phyloP scores from a whole-genome alignment of 2,888 invertebrate species.

The Andrena flavipes region DNA sequence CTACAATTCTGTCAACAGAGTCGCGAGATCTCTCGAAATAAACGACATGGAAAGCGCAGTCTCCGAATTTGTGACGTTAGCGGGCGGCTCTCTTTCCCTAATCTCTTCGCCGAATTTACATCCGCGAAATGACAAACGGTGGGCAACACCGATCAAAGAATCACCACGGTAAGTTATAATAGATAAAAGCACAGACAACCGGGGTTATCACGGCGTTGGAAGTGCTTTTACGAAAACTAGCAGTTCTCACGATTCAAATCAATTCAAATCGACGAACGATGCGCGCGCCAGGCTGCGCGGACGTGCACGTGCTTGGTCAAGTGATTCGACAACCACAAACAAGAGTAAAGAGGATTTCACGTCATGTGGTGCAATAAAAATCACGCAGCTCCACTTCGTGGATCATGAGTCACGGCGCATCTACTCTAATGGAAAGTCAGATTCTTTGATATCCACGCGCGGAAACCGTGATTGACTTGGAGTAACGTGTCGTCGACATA shows the following conservation, averaged over 20 bases:
- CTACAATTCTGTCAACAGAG: neutral
- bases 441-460: neutral
- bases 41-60: slow-evolving; percentile 1
- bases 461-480: neutral
- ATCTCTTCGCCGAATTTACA: neutral
- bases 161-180: neutral
- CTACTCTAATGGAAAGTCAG: too few species aligned
- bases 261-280: neutral
- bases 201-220: neutral
- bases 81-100: slow-evolving; percentile 29
- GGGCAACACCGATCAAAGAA: too few species aligned
- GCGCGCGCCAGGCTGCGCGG: neutral
- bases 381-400: too few species aligned
- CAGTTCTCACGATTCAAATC: neutral
- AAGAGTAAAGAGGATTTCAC: neutral
- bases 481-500: neutral
- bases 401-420: neutral
- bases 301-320: slow-evolving; percentile 29
- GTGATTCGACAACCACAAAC: slow-evolving; percentile 12
- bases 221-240: neutral
- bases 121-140: too few species aligned
- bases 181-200: neutral
- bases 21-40: neutral
- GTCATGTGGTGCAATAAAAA: neutral
- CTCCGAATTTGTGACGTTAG: neutral